Percentiles rank a stretch among this genome's conserved stretches.
Conservation (phyloP, 2,113 vertebrate genomes). For the Solea solea region DNA sequence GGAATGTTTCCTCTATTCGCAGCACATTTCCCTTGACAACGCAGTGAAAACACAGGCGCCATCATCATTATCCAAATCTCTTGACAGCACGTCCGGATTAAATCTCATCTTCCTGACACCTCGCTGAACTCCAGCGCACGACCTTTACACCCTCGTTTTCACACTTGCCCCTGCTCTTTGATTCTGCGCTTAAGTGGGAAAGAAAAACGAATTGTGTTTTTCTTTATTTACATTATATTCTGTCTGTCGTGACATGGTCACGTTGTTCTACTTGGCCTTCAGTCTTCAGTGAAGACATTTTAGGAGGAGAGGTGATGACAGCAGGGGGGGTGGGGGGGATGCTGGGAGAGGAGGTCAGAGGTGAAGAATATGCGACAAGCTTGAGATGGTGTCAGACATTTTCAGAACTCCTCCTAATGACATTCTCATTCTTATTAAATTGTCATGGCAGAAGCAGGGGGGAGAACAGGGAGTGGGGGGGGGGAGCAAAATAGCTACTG, state of each 20-base stretch:
- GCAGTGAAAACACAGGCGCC: conserved; percentile 16
- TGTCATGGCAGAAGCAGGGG: conserved; percentile 27
- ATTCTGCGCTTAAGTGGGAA: background rate
- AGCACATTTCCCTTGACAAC: conserved; percentile 35
- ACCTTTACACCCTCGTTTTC: background rate
- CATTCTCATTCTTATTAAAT: conserved; percentile 59
- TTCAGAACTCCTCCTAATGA: conserved; percentile 42
- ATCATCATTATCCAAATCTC: conserved; percentile 36
- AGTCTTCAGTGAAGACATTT: no score
- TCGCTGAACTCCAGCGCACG: background rate
- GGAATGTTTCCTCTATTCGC: conserved; percentile 43
- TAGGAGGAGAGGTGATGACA: conserved; percentile 26
- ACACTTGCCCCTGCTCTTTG: background rate
- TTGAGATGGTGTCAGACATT: conserved; percentile 51
- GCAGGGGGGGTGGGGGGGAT: conserved; percentile 14
- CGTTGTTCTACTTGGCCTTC: no score
- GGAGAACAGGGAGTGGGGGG: background rate
- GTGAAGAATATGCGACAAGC: conserved; percentile 26
- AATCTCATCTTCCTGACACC: conserved; percentile 38
- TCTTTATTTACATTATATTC: no score
- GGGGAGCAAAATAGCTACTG: conserved; percentile 47
- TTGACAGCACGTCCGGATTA: conserved; percentile 18
- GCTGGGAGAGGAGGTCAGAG: conserved; percentile 29
- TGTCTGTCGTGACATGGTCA: no score
- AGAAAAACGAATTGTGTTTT: no score